phyloP scores from a whole-genome alignment of 2,888 invertebrate genomes.

The Lasioglossum malachurum region DNA sequence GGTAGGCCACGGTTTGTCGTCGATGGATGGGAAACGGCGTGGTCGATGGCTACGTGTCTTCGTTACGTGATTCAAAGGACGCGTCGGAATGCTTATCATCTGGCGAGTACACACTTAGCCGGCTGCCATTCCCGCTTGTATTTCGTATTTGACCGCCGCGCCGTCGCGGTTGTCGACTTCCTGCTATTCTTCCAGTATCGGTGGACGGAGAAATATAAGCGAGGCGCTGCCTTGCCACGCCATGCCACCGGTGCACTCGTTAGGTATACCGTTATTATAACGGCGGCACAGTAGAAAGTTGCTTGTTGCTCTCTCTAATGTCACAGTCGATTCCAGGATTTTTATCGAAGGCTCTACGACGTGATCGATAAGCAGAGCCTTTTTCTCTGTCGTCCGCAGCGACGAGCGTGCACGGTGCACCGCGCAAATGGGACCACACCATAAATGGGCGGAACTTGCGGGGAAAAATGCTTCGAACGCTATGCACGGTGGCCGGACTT shows the following conservation, averaged over 20 bases:
- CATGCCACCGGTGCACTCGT: constrained; percentile 27
- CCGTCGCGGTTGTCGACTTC: constrained; percentile 62
- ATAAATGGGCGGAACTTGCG: neutral
- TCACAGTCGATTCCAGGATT: neutral
- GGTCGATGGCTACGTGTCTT: constrained; percentile 61
- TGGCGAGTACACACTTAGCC: constrained; percentile 25
- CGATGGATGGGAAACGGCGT: constrained; percentile 50
- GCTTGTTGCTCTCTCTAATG: constrained; percentile 12
- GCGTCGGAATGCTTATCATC: constrained; percentile 66
- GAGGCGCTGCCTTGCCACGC: constrained; percentile 3
- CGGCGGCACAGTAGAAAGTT: constrained; percentile 64
- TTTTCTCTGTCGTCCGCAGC: neutral
- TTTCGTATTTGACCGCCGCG: constrained; percentile 55
- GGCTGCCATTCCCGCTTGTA: constrained; percentile 36
- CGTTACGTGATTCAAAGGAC: constrained; percentile 66
- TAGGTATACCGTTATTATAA: constrained; percentile 66
- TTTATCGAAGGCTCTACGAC: constrained; percentile 4
- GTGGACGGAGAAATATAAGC: constrained; percentile 46
- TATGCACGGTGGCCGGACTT: neutral
- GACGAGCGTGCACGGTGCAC: neutral
- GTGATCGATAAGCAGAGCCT: constrained; percentile 6
- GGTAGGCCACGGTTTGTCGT: constrained; percentile 7
- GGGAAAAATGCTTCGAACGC: neutral
- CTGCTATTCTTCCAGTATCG: constrained; percentile 62
- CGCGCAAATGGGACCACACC: constrained; percentile 1